phyloP scores from a whole-genome alignment of 2,888 invertebrate genomes.

The Helicoverpa assulta region DNA sequence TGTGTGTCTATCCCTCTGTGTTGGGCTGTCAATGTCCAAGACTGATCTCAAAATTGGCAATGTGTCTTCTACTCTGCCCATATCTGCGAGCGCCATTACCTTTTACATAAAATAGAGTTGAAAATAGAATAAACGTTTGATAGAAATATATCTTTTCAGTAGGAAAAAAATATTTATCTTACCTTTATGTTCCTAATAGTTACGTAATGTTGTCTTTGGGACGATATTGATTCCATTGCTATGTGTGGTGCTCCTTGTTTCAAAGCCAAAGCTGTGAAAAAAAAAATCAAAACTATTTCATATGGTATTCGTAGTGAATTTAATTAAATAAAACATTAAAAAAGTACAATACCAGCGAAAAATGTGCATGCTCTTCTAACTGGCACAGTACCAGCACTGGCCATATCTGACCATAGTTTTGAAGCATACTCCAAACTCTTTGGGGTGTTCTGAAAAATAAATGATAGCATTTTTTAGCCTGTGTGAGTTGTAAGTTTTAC shows the following conservation, averaged over 20 bases:
- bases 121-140: neutral
- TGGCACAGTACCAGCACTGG: slow-evolving; percentile 88
- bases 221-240: slow-evolving; percentile 92
- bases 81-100: slow-evolving; percentile 88
- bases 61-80: slow-evolving; percentile 92
- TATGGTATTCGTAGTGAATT: neutral
- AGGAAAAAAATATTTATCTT: slow-evolving; percentile 21
- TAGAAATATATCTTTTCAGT: neutral
- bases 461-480: neutral
- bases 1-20: slow-evolving; percentile 87
- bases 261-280: slow-evolving; percentile 90
- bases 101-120: slow-evolving; percentile 58
- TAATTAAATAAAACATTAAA: neutral
- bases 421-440: slow-evolving; percentile 92
- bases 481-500: no score
- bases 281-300: slow-evolving; percentile 37
- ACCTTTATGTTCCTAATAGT: slow-evolving; percentile 93
- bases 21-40: slow-evolving; percentile 89
- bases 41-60: slow-evolving; percentile 90
- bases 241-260: slow-evolving; percentile 92
- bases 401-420: slow-evolving; percentile 91
- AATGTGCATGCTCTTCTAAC: slow-evolving; percentile 91
- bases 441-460: slow-evolving; percentile 91
- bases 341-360: slow-evolving; percentile 85
- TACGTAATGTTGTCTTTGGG: slow-evolving; percentile 91